These are phyloP conservation scores for Lynx canadensis DNA, from an alignment of 2,113 vertebrate genomes.

Conservation along the genomic window DNA sequence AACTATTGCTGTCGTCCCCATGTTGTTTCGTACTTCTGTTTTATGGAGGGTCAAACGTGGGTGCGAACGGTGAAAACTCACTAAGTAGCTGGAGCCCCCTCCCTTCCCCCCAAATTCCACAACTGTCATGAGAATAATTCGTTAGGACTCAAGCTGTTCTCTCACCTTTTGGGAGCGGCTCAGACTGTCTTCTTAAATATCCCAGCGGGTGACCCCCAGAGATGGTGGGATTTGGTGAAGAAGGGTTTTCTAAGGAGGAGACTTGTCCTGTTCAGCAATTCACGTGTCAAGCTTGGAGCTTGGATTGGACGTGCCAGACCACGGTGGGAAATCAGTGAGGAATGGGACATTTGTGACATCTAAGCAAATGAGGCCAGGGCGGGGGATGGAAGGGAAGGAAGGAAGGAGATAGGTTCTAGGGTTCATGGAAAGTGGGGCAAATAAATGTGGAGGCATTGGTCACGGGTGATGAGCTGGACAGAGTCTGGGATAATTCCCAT, in stretches of 20 bases:
- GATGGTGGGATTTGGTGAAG: background rate
- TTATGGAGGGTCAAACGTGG: background rate
- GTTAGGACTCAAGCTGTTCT: background rate
- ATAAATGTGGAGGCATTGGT: accelerated
- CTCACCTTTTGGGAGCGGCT: background rate
- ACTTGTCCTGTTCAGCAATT: background rate
- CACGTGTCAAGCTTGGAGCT: background rate
- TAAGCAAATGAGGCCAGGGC: background rate
- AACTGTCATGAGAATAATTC: background rate
- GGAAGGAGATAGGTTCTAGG: background rate
- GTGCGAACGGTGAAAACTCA: background rate
- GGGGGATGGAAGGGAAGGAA: background rate
- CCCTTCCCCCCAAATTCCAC: no score
- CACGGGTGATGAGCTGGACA: background rate
- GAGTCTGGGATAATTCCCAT: background rate
- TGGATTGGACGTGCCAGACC: background rate
- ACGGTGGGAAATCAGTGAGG: background rate
- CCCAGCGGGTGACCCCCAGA: background rate
- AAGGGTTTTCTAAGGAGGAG: background rate
- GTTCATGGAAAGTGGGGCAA: accelerated
- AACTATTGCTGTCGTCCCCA: accelerated
- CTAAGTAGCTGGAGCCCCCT: background rate
- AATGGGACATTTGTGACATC: background rate
- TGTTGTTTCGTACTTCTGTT: background rate
- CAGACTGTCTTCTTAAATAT: background rate